Conservation (phyloP, 2,888 invertebrate species). For the Marasmarcha lunaedactyla region DNA sequence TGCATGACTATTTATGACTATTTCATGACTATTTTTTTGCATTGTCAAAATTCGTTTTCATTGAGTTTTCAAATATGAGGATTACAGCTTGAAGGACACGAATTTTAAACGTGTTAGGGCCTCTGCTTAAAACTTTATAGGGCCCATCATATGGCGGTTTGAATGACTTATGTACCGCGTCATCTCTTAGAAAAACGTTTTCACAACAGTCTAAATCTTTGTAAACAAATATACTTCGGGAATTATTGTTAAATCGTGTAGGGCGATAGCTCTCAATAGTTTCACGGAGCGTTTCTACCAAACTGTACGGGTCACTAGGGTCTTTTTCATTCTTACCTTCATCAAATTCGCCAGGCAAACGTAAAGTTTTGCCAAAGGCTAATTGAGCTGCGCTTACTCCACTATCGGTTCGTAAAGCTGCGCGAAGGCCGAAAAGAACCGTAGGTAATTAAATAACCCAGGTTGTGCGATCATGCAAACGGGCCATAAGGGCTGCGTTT, state of each 20-base stretch:
- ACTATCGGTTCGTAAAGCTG: slow-evolving; percentile 9
- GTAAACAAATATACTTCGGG: slow-evolving; percentile 3
- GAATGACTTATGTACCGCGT: slow-evolving; percentile 9
- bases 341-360: slow-evolving; percentile 10
- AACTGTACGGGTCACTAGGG: not conserved
- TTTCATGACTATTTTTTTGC: too few species aligned
- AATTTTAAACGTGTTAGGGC: slow-evolving; percentile 5
- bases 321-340: not conserved
- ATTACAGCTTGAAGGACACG: too few species aligned
- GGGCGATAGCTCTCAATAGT: slow-evolving; percentile 5
- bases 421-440: slow-evolving; percentile 20
- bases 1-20: too few species aligned
- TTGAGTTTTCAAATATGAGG: too few species aligned
- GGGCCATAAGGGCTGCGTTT: slow-evolving; percentile 10
- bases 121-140: slow-evolving; percentile 5
- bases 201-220: slow-evolving; percentile 4
- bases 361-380: slow-evolving; percentile 11
- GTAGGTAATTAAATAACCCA: slow-evolving; percentile 25
- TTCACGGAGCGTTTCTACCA: not conserved
- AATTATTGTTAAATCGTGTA: slow-evolving; percentile 2
- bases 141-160: slow-evolving; percentile 14
- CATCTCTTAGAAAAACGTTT: slow-evolving; percentile 10
- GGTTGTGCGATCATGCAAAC: not conserved
- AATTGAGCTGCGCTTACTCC: slow-evolving; percentile 11
- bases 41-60: too few species aligned